Base-by-base conservation (phyloP, 2,113 vertebrate species). In the Callorhinus ursinus region DNA sequence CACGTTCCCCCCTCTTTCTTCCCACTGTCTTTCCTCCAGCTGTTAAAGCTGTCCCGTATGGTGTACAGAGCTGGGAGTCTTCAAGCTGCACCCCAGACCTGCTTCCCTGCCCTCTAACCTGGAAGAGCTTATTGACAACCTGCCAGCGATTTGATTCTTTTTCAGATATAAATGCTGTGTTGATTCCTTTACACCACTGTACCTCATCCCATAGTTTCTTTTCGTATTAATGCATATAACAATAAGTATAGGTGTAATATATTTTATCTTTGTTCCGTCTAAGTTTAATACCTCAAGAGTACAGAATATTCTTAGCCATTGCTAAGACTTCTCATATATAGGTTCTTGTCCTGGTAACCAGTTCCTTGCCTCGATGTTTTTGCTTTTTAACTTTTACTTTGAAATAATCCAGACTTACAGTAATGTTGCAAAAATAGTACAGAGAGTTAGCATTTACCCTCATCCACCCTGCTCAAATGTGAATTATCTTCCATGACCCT, bases 31-130 rank as follows among this genome's bases (percentile, higher is more conserved):
- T 8, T 55, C 10, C 31, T 42, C 3, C 36, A 36, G 1, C 24
- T n/a, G 0, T 33, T 81, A 24, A n/a, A 49, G 10, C 21, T 9
- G 19, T 36, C 36, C 63, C 21, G 12, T 7, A 15, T 51, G 1
- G 14, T 28, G 10, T 71, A 7, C 12, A 28, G 13, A 49, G 19
- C 18, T 61, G 85, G 7, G 5, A 6, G 12, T 92, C 49, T 4
- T 33, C 7, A 18, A 4, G 19, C 61, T 0, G 0, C n/a, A 13
- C 18, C 11, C 19, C 31, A 51, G 31, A 4, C n/a, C 53, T 57
- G 7, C 65, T 24, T 86, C 18, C 39, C 39, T 31, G 11, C 10
- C 36, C 5, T n/a, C 9, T 26, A 16, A 59, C 7, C 10, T 6
- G 22, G 26, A 28, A 8, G 16, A 19, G 2, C 7, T n/a, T 13